phyloP scores from a whole-genome alignment of 2,888 invertebrate genomes.

The Limenitis camilla region DNA sequence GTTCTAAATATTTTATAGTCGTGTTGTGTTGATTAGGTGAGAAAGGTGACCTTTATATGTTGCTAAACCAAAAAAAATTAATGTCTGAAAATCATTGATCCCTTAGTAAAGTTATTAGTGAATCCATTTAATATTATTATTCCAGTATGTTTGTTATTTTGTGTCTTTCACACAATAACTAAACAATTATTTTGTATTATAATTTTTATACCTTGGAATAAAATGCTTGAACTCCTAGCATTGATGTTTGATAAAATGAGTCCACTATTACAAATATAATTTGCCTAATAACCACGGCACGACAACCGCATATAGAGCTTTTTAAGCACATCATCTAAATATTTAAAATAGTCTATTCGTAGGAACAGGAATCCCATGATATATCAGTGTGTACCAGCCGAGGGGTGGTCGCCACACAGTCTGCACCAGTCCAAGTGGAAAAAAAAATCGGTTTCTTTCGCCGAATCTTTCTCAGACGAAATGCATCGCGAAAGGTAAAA shows the following conservation, averaged over 20 bases:
- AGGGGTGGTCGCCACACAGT: constrained; percentile 31
- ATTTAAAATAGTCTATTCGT: constrained; percentile 11
- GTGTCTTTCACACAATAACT: no score
- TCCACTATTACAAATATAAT: no score
- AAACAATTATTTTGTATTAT: no score
- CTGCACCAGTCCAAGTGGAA: constrained; percentile 39
- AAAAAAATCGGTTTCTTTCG: constrained; percentile 36
- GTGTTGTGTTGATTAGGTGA: neutral
- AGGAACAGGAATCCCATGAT: constrained; percentile 23
- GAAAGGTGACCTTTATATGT: no score
- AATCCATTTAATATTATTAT: neutral
- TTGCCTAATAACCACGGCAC: neutral
- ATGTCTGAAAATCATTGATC: no score
- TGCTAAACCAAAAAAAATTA: no score
- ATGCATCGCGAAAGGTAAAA: constrained; percentile 39
- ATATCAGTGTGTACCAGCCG: constrained; percentile 33
- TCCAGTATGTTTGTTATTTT: neutral
- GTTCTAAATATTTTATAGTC: constrained; percentile 4
- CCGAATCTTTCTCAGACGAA: constrained; percentile 35
- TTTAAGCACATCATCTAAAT: neutral
- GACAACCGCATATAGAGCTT: neutral
- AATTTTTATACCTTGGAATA: no score
- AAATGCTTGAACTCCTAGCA: no score
- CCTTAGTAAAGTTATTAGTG: no score
- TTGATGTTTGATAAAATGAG: no score